Evolutionary conservation across 1,140 invertebrate genomes (phyloP), one percentile per base, ranked within the genome.

Genomic region (Meteorus sp.): DNA sequence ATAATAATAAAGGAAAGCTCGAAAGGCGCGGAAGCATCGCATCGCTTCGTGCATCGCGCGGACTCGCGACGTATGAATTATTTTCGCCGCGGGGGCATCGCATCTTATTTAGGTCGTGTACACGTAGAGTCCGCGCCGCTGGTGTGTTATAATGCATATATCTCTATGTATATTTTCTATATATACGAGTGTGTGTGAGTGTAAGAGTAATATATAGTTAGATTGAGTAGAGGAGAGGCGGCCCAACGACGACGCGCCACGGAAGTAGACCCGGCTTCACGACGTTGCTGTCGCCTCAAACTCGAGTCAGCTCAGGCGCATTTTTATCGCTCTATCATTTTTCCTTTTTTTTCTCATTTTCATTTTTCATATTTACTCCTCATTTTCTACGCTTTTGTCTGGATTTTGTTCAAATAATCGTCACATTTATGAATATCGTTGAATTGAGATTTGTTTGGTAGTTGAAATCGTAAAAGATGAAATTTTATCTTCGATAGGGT

Each of bases 61-160:
- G 45, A 54, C 41, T 35, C 37, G 31, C 47, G 47, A 63, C 66
- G 69, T 76, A 78, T 78, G 76, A 78, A 80, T 80, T 80, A 80
- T 78, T 80, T 80, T 80, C 73, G 76, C 77, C 75, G 74, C 70
- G 72, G 77, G 78, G 76, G 78, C 78, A 80, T 79, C 77, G 76
- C 74, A 78, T 80, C 77, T 78, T 80, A 80, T 80, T 76, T 79
- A 80, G 78, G 78, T 79, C 78, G 78, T 78, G 74, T 78, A 77
- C 74, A 74, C 74, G 73, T 75, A 77, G 73, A 63, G 61, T 63
- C 62, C 68, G 60, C 67, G 4, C 31, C n/a, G n/a, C n/a, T n/a
- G n/a, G n/a, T n/a, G n/a, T n/a, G n/a, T n/a, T n/a, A n/a, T n/a
- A n/a, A n/a, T n/a, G n/a, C n/a, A n/a, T n/a, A n/a, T n/a, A n/a